Conservation (phyloP, 2,888 invertebrate species). For the Drosophila melanosoma region DNA sequence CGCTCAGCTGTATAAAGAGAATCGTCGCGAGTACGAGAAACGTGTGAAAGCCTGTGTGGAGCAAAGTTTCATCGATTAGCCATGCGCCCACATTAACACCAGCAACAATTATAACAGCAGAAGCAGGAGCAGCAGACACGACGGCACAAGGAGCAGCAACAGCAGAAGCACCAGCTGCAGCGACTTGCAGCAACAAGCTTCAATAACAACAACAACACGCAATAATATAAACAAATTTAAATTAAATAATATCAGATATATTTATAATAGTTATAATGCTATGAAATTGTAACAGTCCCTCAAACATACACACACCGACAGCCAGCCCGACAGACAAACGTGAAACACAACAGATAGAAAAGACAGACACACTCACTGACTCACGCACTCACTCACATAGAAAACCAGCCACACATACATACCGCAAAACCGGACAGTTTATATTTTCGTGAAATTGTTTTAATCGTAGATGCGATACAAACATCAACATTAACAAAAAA, state of each 20-base stretch:
- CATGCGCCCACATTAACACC: constrained; percentile 80
- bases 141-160: constrained; percentile 26
- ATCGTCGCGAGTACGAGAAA: constrained; percentile 99
- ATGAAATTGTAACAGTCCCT: constrained; percentile 77
- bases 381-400: constrained; percentile 16
- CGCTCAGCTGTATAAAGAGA: constrained; percentile 99
- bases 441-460: constrained; percentile 55
- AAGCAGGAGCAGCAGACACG: constrained; percentile 28
- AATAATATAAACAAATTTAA: constrained; percentile 76
- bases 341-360: constrained; percentile 17
- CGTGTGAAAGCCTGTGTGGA: constrained; percentile 99
- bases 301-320: constrained; percentile 34
- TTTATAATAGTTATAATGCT: constrained; percentile 75
- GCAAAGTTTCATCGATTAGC: constrained; percentile 98
- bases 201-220: constrained; percentile 60
- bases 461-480: constrained; percentile 31
- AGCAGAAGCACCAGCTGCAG: constrained; percentile 28
- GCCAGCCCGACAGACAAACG: constrained; percentile 26
- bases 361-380: constrained; percentile 5
- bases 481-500: constrained; percentile 19
- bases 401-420: constrained; percentile 2
- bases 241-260: constrained; percentile 74
- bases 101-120: constrained; percentile 41
- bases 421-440: constrained; percentile 38
- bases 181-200: constrained; percentile 46